Conservation (phyloP, 2,113 vertebrate species). For the Lathamus discolor region DNA sequence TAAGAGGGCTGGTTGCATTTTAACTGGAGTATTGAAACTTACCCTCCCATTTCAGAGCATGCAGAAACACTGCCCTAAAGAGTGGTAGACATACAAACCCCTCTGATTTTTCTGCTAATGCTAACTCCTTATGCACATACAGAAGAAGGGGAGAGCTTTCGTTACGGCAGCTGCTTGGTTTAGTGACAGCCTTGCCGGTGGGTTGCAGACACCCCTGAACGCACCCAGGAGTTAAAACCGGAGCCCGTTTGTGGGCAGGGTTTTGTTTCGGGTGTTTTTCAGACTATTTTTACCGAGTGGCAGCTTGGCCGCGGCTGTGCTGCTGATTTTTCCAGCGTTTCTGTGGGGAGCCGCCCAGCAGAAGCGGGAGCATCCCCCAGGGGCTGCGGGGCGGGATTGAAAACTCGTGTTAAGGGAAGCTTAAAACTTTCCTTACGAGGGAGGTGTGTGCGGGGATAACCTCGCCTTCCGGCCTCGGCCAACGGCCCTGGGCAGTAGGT, state of each 20-base stretch:
- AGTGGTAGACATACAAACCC: neutral
- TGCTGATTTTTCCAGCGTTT: neutral
- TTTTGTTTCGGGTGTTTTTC: neutral
- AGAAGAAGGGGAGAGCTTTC: neutral
- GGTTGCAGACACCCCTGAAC: neutral
- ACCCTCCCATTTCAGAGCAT: neutral
- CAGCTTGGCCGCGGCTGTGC: rapidly evolving
- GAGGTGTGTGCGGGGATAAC: too few species aligned
- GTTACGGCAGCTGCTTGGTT: neutral
- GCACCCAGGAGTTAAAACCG: neutral
- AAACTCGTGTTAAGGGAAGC: neutral
- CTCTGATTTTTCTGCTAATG: neutral
- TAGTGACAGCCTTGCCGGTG: neutral
- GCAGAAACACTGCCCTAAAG: neutral
- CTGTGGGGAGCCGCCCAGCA: neutral
- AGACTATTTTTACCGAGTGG: neutral
- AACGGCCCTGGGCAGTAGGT: neutral
- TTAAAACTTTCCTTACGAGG: neutral
- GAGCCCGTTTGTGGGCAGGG: neutral
- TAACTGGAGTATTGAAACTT: neutral
- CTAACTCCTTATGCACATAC: neutral
- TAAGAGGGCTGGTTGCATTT: neutral
- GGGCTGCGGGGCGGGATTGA: neutral
- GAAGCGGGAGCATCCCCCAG: neutral
- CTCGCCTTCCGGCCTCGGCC: too few species aligned